These are phyloP conservation scores for Ceyx melanurus DNA, from an alignment of 2,113 vertebrate species.

Conservation along the genomic window DNA sequence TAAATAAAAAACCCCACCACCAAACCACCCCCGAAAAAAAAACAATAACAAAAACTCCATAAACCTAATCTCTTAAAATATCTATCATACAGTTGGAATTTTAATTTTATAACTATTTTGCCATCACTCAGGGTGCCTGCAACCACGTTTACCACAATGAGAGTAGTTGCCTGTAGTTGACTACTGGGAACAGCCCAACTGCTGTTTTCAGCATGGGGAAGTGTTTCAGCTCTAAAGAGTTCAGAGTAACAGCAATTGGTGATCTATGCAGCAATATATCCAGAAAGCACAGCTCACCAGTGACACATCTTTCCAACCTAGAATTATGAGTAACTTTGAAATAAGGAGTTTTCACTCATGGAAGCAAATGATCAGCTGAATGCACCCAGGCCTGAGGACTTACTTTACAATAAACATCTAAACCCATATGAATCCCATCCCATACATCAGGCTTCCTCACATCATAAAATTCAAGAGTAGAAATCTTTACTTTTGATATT, in stretches of 20 bases:
- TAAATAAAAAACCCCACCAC: no score
- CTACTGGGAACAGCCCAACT: not conserved
- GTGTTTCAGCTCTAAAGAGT: not conserved
- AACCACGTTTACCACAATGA: not conserved
- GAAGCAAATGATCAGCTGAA: not conserved
- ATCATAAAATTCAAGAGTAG: rapidly evolving
- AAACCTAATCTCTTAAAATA: not conserved
- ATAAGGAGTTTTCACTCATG: not conserved
- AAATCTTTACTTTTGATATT: not conserved
- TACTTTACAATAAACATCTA: not conserved
- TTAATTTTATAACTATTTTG: not conserved
- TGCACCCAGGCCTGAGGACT: not conserved
- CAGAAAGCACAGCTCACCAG: not conserved
- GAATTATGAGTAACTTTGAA: not conserved
- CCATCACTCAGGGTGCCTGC: not conserved
- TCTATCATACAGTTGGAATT: not conserved
- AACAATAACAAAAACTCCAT: no score
- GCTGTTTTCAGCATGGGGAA: not conserved
- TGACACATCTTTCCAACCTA: not conserved
- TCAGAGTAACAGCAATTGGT: not conserved
- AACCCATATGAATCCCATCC: not conserved
- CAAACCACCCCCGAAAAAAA: no score
- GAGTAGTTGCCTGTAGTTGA: not conserved
- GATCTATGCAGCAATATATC: not conserved
- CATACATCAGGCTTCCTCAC: not conserved